These are phyloP conservation scores for Drosophila carrolli DNA, from an alignment of 1,140 invertebrate species.

Conservation along the genomic window DNA sequence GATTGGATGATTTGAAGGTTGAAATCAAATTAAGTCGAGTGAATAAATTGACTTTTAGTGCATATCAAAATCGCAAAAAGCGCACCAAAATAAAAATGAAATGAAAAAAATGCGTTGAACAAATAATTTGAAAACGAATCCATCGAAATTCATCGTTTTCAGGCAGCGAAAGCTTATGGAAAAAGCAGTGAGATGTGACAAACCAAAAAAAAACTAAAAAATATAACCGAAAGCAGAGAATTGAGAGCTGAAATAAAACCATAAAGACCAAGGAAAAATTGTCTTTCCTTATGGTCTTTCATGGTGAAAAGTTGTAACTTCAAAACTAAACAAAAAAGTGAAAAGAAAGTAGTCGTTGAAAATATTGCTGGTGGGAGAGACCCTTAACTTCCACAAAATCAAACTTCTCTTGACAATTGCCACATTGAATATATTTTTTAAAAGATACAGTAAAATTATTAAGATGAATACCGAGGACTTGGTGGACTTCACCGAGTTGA, in stretches of 20 bases:
- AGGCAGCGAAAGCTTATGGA: constrained; percentile 7
- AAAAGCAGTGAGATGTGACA: constrained; percentile 1
- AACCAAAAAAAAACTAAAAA: constrained; percentile 5
- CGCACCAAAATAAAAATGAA: constrained; percentile 20
- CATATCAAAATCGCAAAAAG: constrained; percentile 47
- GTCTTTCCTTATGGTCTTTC: not conserved
- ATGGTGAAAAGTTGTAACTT: too few relatives aligned
- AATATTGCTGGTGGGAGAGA: not conserved
- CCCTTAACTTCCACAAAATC: not conserved
- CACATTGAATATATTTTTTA: not conserved
- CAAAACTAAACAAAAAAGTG: too few relatives aligned
- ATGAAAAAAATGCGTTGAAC: constrained; percentile 25
- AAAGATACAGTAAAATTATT: not conserved
- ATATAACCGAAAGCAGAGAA: not conserved
- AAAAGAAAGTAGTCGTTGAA: not conserved
- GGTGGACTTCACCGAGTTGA: not conserved
- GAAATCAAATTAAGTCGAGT: constrained; percentile 79
- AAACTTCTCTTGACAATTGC: too few relatives aligned
- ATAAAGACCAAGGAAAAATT: not conserved
- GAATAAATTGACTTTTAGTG: constrained; percentile 77
- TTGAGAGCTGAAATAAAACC: not conserved
- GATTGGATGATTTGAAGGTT: constrained; percentile 55
- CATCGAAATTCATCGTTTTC: constrained; percentile 19
- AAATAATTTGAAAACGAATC: constrained; percentile 31
- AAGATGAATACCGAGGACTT: not conserved